Base-by-base conservation (phyloP, 2,113 vertebrate species). In the Dendrocopos noguchii region DNA sequence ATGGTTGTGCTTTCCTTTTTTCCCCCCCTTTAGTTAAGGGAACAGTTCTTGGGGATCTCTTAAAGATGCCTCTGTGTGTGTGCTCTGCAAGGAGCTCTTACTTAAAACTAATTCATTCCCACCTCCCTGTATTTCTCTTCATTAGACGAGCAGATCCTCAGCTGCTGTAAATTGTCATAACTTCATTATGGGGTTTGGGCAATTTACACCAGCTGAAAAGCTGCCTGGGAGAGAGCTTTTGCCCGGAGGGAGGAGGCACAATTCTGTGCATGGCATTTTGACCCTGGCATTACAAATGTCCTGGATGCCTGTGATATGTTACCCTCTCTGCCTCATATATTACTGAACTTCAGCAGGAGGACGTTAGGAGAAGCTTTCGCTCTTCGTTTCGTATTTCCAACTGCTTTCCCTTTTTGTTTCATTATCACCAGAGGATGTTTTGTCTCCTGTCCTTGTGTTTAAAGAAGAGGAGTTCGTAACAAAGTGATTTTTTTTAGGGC, bases 191-290 rank as follows among this genome's bases (percentile, higher is more conserved):
- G 91, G 82, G 13, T 61, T 86, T 24, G 57, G 85, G 88, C 87
- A 57, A 80, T 95, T 87, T 77, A 83, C 88, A 89, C 87, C 88
- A 34, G 90, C 91, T 84, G 88, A 89, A 80, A 61, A 79, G 67
- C 76, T 75, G 90, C 90, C 72, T 75, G 75, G 66, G 82, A 80
- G 61, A 36, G 61, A 36, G 36, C 36, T 33, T 87, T 28, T 89
- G 78, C 88, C 78, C 0, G 56, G 46, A 31, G 85, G 85, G 71
- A 77, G 46, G 47, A 87, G 88, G 85, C 66, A 50, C 65, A 70
- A 39, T 78, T 91, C 81, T 4, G 14, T 21, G 70, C 36, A 4
- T 70, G 75, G 86, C 65, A 56, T 19, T 91, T 76, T 87, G 80
- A 81, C 92, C 86, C 67, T 88, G 94, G 84, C 76, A 29, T 67